Percentiles rank a stretch among this genome's conserved stretches.
Conservation (phyloP, 1,140 invertebrate genomes). For the Zaprionus davidi region DNA sequence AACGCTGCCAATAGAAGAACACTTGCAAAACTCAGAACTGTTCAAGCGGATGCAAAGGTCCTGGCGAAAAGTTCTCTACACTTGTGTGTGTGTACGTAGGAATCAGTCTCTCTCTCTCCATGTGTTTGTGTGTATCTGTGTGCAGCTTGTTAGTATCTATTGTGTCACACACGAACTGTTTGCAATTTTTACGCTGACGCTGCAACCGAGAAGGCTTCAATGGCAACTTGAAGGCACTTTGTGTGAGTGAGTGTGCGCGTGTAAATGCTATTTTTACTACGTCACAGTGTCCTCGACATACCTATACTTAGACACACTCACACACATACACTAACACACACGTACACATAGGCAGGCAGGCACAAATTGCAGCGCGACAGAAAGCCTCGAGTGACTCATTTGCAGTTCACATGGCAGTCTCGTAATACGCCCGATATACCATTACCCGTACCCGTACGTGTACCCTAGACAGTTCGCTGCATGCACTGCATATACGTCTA, state of each 20-base stretch:
- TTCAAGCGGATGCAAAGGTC: slow-evolving; percentile 51
- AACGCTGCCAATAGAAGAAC: slow-evolving; percentile 1
- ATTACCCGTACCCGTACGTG: background rate
- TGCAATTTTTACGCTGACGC: slow-evolving; percentile 75
- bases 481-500: background rate
- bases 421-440: background rate
- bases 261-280: slow-evolving; percentile 59
- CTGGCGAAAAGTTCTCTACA: slow-evolving; percentile 45
- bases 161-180: slow-evolving; percentile 48
- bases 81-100: slow-evolving; percentile 32
- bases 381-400: slow-evolving; percentile 21
- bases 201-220: slow-evolving; percentile 65
- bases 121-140: slow-evolving; percentile 38
- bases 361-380: slow-evolving; percentile 11
- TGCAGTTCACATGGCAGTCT: too few species aligned
- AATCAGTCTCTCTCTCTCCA: slow-evolving; percentile 16
- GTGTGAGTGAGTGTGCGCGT: slow-evolving; percentile 20
- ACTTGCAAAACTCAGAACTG: slow-evolving; percentile 21
- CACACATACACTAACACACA: background rate
- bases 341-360: background rate
- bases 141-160: slow-evolving; percentile 60
- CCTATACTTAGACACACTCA: slow-evolving; percentile 24
- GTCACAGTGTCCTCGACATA: slow-evolving; percentile 63
- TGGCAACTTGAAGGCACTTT: slow-evolving; percentile 49
- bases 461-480: background rate